Conservation (phyloP, 2,113 vertebrate species). For the Coptodon rendalli region DNA sequence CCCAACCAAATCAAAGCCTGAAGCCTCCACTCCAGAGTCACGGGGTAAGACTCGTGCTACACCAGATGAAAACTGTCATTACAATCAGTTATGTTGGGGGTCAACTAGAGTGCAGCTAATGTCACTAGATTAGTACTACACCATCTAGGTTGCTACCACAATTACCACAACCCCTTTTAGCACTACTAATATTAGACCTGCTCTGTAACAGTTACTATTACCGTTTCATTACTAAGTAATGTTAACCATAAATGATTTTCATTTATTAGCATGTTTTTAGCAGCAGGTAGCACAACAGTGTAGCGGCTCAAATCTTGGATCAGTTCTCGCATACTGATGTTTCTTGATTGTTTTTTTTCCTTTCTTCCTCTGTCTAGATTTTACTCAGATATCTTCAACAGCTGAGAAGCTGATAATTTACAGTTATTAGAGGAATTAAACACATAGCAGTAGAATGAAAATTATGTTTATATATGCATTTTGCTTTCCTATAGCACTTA, state of each 20-base stretch:
- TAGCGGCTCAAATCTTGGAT: background rate
- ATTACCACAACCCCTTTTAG: background rate
- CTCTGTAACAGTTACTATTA: background rate
- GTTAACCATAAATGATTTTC: background rate
- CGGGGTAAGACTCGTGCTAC: slow-evolving; percentile 10
- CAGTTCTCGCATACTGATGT: background rate
- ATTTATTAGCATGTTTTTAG: background rate
- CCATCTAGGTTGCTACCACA: background rate
- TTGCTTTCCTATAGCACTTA: background rate
- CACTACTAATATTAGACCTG: background rate
- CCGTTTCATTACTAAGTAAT: background rate
- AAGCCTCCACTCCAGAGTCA: slow-evolving; percentile 34
- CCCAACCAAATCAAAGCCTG: background rate
- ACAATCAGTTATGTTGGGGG: background rate
- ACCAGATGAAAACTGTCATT: background rate
- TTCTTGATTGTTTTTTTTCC: background rate
- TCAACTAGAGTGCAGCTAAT: background rate
- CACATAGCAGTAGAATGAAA: background rate
- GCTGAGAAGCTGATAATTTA: background rate
- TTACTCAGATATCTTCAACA: background rate
- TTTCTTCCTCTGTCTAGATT: background rate
- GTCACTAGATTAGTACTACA: background rate
- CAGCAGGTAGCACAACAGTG: background rate
- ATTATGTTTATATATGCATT: background rate
- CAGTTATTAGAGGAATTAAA: background rate